Base-by-base conservation (phyloP, 2,888 invertebrate genomes). In the Cylindroiulus punctatus region DNA sequence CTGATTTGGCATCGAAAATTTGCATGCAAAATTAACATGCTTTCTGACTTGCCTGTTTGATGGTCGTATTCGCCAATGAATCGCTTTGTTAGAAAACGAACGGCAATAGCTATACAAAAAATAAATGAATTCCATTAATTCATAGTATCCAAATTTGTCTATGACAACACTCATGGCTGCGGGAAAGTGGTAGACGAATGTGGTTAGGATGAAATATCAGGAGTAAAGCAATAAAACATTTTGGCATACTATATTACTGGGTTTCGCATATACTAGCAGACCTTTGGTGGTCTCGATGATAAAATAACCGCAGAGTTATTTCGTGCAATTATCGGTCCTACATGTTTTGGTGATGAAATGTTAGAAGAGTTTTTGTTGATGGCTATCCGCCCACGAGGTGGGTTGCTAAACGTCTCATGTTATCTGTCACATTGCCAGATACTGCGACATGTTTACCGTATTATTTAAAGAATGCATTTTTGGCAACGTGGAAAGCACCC, bases 21-120 rank as follows among this genome's bases (percentile, higher is more conserved):
- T 22, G n/a, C n/a, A 65, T 22, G 14, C 8, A 32, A 82, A 40
- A 12, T 36, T 85, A 87, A 83, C 85, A 88, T 14, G 83, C 76
- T 47, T 22, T 76, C 42, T 42, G 36, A 85, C 91, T 92, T 92
- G 96, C 97, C 97, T 93, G 95, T 94, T 91, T 97, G 96, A 91
- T 97, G 96, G 91, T 97, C 97, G 91, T 98, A 98, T 92, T 98
- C 97, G 84, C 97, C 97, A 88, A 98, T 98, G 91, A 96, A 98
- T 87, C 97, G 93, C 90, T 95, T 95, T n/a, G 97, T 97, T 88
- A 98, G 92, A 91, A 97, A 98, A 88, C 97, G 93, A 87, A 98
- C 97, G 32, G 96, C 95, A 89, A 97, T 91, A 10, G 91, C 91
- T 90, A 89, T 57, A 89, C 89, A 83, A 52, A 86, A 86, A 44